A percentile compares a stretch with the other conserved stretches of the same genome.
Conservation (phyloP, 2,113 vertebrate genomes). For the Pavo muticus region DNA sequence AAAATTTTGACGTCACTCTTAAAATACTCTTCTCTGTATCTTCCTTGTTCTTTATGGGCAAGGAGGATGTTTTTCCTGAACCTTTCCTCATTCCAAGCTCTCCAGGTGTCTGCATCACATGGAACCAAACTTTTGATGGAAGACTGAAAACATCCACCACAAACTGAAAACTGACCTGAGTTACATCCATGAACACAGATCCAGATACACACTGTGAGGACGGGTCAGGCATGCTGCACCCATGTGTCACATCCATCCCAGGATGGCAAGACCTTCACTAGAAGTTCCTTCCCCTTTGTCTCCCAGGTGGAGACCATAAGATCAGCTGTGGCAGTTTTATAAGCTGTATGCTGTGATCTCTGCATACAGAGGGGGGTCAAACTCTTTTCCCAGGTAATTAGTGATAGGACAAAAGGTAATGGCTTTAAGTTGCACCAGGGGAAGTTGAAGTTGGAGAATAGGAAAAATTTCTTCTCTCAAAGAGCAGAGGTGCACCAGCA, state of each 20-base stretch:
- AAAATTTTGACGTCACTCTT: neutral
- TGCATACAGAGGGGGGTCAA: too few species aligned
- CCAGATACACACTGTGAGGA: neutral
- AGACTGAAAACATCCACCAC: neutral
- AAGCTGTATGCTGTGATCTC: neutral
- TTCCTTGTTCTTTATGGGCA: neutral
- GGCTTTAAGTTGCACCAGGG: too few species aligned
- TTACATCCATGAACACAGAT: neutral
- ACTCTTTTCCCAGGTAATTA: too few species aligned
- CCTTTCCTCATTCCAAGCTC: neutral
- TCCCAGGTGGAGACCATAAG: neutral
- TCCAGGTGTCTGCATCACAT: neutral
- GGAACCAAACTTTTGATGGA: neutral
- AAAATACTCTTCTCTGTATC: neutral
- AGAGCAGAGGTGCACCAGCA: too few species aligned
- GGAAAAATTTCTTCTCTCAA: too few species aligned
- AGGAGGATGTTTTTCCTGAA: neutral
- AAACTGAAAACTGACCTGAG: neutral
- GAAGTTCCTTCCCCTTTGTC: neutral
- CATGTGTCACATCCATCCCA: neutral
- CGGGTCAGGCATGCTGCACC: rapidly evolving
- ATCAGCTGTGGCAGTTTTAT: neutral
- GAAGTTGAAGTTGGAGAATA: too few species aligned
- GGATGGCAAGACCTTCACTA: neutral
- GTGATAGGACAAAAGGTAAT: too few species aligned